A percentile compares a stretch with the other conserved stretches of the same genome.
These are phyloP conservation scores for Otolemur crassicaudatus DNA, from an alignment of 2,797 vertebrate genomes.

Conservation along the genomic window DNA sequence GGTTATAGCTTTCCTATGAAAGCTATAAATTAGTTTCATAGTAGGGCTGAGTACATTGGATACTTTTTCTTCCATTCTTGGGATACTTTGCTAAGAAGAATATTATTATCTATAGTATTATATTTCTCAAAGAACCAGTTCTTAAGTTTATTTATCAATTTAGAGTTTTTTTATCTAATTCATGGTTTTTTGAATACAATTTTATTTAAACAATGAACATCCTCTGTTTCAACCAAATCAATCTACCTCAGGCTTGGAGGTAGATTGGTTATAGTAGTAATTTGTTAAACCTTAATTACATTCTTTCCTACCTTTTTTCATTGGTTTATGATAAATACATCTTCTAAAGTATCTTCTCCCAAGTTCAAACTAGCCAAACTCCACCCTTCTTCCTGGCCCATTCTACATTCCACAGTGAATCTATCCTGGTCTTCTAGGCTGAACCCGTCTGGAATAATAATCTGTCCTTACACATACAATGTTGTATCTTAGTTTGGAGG, in stretches of 20 bases:
- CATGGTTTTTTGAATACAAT: not conserved
- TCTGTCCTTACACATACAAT: not conserved
- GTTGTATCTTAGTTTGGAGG: not conserved
- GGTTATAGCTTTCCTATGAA: too few species aligned
- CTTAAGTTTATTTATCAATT: slow-evolving; percentile 27
- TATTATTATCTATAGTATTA: not conserved
- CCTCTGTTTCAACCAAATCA: not conserved
- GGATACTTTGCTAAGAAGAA: too few species aligned
- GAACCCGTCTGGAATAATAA: not conserved
- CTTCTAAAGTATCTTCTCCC: not conserved
- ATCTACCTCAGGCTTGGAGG: not conserved
- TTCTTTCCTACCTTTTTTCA: not conserved
- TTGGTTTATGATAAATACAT: not conserved
- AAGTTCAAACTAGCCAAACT: slow-evolving; percentile 6
- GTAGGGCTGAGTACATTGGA: too few species aligned
- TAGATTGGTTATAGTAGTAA: not conserved
- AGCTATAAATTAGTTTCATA: too few species aligned
- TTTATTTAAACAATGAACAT: slow-evolving; percentile 44
- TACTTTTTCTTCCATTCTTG: too few species aligned
- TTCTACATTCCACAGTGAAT: not conserved
- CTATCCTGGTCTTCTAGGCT: not conserved
- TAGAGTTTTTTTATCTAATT: slow-evolving; percentile 1
- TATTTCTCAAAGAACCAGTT: not conserved
- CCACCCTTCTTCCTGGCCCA: not conserved
- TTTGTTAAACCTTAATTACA: not conserved